phyloP scores from a whole-genome alignment of 2,888 invertebrate species.

The Byasa hedistus region DNA sequence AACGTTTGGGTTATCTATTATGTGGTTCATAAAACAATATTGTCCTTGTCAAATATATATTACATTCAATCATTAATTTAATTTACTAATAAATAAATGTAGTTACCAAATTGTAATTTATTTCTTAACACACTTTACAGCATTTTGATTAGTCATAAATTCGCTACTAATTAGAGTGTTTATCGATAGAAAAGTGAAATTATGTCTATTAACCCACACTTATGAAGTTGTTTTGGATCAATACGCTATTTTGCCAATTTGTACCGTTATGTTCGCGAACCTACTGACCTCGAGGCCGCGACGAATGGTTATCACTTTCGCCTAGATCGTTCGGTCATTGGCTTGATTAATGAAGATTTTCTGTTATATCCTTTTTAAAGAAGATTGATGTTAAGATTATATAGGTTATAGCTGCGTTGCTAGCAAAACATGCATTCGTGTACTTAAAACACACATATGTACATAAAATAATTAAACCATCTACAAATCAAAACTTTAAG shows the following conservation, averaged over 20 bases:
- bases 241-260: slow-evolving; percentile 33
- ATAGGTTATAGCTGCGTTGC: neutral
- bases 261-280: slow-evolving; percentile 36
- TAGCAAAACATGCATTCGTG: neutral
- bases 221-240: neutral
- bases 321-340: slow-evolving; percentile 30
- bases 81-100: neutral
- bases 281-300: slow-evolving; percentile 36
- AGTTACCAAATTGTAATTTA: slow-evolving; percentile 10
- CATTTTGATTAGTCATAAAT: neutral
- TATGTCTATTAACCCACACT: neutral
- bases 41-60: neutral
- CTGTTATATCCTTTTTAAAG: slow-evolving; percentile 5
- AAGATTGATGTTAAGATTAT: neutral
- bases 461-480: neutral
- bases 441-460: neutral
- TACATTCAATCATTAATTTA: neutral
- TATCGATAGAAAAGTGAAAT: slow-evolving; percentile 20
- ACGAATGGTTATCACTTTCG: slow-evolving; percentile 38
- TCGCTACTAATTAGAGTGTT: slow-evolving; percentile 1
- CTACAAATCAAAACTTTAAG: no score
- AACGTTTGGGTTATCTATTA: neutral
- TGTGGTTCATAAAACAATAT: neutral
- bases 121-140: slow-evolving; percentile 7
- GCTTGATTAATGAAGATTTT: slow-evolving; percentile 17